phyloP scores from a whole-genome alignment of 2,888 invertebrate genomes.

The Mycalesis mineus region DNA sequence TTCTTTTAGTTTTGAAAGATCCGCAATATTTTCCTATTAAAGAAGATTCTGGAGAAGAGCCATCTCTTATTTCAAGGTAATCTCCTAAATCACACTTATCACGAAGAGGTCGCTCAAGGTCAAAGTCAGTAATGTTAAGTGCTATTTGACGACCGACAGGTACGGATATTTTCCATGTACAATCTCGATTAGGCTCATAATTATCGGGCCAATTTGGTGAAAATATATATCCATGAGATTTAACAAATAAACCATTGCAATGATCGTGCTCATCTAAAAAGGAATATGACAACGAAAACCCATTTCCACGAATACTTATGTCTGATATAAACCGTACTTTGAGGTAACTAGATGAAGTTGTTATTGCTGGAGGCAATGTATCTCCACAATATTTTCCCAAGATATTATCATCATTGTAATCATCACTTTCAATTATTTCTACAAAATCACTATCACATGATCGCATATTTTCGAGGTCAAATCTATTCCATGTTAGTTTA shows the following conservation, averaged over 20 bases:
- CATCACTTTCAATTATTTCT: conserved; percentile 80
- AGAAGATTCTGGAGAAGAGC: conserved; percentile 83
- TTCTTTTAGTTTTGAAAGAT: conserved; percentile 74
- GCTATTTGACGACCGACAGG: conserved; percentile 84
- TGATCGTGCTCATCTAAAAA: conserved; percentile 57
- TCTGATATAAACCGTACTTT: conserved; percentile 84
- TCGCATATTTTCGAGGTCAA: conserved; percentile 82
- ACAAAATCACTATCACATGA: conserved; percentile 81
- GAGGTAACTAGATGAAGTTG: conserved; percentile 82
- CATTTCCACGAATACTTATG: conserved; percentile 62
- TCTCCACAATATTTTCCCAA: conserved; percentile 84
- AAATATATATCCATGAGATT: conserved; percentile 82
- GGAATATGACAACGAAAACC: conserved; percentile 86
- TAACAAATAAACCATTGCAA: conserved; percentile 86
- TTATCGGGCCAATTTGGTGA: conserved; percentile 88
- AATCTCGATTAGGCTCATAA: conserved; percentile 85
- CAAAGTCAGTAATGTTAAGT: conserved; percentile 76
- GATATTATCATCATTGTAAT: conserved; percentile 50
- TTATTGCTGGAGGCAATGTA: conserved; percentile 80
- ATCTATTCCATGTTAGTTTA: conserved; percentile 85
- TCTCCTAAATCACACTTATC: conserved; percentile 61
- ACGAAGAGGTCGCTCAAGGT: conserved; percentile 77
- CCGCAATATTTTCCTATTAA: conserved; percentile 90
- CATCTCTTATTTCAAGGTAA: conserved; percentile 83
- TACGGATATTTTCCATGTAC: conserved; percentile 88